Evolutionary conservation across 2,888 invertebrate genomes (phyloP).

Genomic region (Chrysopilus asiliformis): DNA sequence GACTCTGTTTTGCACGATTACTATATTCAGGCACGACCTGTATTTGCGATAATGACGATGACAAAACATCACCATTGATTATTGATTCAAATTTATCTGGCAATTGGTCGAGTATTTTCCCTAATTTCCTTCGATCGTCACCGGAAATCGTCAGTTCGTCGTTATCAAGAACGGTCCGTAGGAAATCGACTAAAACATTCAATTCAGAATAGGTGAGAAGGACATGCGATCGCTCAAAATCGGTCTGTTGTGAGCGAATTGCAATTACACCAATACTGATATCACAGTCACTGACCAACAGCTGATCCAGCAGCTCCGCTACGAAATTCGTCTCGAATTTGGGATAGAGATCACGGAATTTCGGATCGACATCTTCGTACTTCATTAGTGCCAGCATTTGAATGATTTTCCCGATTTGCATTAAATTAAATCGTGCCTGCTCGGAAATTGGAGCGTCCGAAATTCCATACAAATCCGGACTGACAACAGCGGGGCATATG

Average conservation of each 20-base stretch:
- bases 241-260: slow-evolving; percentile 37
- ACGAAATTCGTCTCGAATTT: slow-evolving; percentile 62
- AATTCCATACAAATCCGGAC: slow-evolving; percentile 90
- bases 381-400: slow-evolving; percentile 81
- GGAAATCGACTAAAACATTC: slow-evolving; percentile 43
- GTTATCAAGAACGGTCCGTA: slow-evolving; percentile 37
- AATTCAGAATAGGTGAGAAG: slow-evolving; percentile 56
- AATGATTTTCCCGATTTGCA: slow-evolving; percentile 83
- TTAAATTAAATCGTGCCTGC: slow-evolving; percentile 77
- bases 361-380: slow-evolving; percentile 64
- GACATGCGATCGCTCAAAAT: slow-evolving; percentile 48
- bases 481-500: slow-evolving; percentile 91
- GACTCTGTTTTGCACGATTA: slow-evolving; percentile 24
- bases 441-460: slow-evolving; percentile 85
- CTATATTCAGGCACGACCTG: neutral
- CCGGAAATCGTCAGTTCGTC: slow-evolving; percentile 26
- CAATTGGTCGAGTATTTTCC: slow-evolving; percentile 36
- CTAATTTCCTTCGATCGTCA: slow-evolving; percentile 37
- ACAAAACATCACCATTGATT: slow-evolving; percentile 16
- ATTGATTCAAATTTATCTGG: slow-evolving; percentile 26
- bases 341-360: slow-evolving; percentile 60
- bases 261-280: slow-evolving; percentile 30
- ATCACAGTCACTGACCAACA: slow-evolving; percentile 38
- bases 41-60: neutral
- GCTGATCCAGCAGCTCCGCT: slow-evolving; percentile 60